These are phyloP conservation scores for Iselma pallidipennis DNA, from an alignment of 2,888 invertebrate genomes.

Conservation along the genomic window DNA sequence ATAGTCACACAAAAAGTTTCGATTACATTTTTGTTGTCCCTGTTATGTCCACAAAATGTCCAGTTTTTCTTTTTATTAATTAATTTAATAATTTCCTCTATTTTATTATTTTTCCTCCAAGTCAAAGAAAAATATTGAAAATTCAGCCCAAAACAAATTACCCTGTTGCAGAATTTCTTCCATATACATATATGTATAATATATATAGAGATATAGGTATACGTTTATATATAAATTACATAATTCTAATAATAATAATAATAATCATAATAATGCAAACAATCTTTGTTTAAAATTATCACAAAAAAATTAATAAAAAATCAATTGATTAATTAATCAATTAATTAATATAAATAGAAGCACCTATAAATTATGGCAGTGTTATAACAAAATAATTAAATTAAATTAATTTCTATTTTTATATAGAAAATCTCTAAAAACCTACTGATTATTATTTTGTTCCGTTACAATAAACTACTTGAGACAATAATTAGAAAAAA, in stretches of 20 bases:
- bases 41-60: slow-evolving; percentile 44
- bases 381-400: slow-evolving; percentile 22
- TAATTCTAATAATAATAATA: slow-evolving; percentile 22
- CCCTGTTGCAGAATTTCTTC: slow-evolving; percentile 28
- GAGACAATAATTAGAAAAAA: too few species aligned
- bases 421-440: too few species aligned
- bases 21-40: slow-evolving; percentile 44
- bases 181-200: slow-evolving; percentile 3
- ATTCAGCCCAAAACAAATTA: slow-evolving; percentile 26
- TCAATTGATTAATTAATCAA: too few species aligned
- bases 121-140: not conserved
- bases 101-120: not conserved
- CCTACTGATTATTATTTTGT: too few species aligned
- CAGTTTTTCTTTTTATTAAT: not conserved
- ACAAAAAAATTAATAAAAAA: slow-evolving; percentile 30
- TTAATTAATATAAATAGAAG: too few species aligned
- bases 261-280: slow-evolving; percentile 26
- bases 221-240: not conserved
- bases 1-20: slow-evolving; percentile 33
- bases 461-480: too few species aligned
- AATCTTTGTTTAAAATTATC: slow-evolving; percentile 27
- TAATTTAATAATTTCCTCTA: too few species aligned
- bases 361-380: slow-evolving; percentile 37
- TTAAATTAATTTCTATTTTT: slow-evolving; percentile 5
- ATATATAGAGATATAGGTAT: not conserved